A percentile compares a stretch with the other conserved stretches of the same genome.
phyloP scores from a whole-genome alignment of 2,888 invertebrate genomes.

The Cheilosia vulpina region DNA sequence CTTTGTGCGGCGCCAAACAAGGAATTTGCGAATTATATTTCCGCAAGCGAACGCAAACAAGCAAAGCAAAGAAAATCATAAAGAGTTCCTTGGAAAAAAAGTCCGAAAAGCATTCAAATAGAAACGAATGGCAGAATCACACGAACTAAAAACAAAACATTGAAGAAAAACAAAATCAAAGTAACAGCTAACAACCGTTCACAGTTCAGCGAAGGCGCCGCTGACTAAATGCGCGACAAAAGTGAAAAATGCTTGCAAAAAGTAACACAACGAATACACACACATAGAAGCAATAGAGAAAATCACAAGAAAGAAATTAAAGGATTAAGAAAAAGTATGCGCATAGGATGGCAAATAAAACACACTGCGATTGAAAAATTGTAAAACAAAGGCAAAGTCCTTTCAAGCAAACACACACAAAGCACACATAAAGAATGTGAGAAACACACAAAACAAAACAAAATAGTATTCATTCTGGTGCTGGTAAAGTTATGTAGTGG shows the following conservation, averaged over 20 bases:
- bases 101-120: background rate
- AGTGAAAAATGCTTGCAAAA: constrained; percentile 4
- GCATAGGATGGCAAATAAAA: constrained; percentile 28
- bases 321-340: constrained; percentile 33
- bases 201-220: constrained; percentile 24
- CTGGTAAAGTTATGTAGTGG: constrained; percentile 66
- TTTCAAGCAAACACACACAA: constrained; percentile 41
- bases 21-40: constrained; percentile 10
- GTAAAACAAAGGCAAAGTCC: constrained; percentile 46
- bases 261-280: constrained; percentile 6
- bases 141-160: background rate
- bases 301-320: constrained; percentile 50
- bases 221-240: constrained; percentile 34
- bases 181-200: constrained; percentile 10
- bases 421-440: constrained; percentile 6
- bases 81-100: background rate
- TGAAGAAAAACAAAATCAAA: constrained; percentile 13
- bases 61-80: background rate
- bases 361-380: constrained; percentile 18
- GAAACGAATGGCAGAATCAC: background rate
- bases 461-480: constrained; percentile 57
- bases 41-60: background rate
- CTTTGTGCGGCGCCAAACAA: background rate
- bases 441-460: constrained; percentile 42
- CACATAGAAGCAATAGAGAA: background rate